Percentiles rank a stretch among this genome's conserved stretches.
These are phyloP conservation scores for Eupelmus urozonus DNA, from an alignment of 2,888 invertebrate genomes.

Conservation along the genomic window DNA sequence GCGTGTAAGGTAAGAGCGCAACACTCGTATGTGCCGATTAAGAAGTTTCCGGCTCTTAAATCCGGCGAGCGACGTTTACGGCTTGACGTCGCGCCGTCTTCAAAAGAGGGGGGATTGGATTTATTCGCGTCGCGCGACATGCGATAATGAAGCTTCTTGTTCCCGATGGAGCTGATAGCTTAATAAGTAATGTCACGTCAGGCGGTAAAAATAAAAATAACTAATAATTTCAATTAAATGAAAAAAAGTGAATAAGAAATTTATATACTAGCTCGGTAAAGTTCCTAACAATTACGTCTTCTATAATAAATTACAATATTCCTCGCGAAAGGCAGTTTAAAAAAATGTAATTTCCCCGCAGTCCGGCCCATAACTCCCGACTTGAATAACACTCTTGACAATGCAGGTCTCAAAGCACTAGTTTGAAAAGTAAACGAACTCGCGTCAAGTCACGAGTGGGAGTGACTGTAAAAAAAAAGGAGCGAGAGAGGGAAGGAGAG, in stretches of 20 bases:
- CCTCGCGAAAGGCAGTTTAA: too few species aligned
- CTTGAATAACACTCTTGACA: neutral
- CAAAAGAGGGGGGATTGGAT: conserved; percentile 25
- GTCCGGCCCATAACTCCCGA: neutral
- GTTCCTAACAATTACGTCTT: too few species aligned
- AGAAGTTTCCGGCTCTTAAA: conserved; percentile 46
- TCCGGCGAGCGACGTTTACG: conserved; percentile 49
- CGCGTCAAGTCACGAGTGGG: neutral
- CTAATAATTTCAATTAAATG: too few species aligned
- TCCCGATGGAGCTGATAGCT: conserved; percentile 43
- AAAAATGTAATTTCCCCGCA: neutral
- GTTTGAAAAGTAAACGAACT: neutral
- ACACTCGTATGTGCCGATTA: conserved; percentile 36
- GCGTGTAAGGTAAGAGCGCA: neutral
- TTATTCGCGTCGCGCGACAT: conserved; percentile 28
- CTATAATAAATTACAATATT: too few species aligned
- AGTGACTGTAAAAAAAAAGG: neutral
- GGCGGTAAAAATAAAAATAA: too few species aligned
- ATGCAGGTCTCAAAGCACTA: neutral
- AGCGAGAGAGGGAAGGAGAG: neutral
- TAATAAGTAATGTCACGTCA: conserved; percentile 36
- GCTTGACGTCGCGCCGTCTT: conserved; percentile 33
- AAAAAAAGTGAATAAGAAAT: too few species aligned
- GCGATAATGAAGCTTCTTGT: conserved; percentile 56
- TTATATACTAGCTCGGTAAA: too few species aligned